phyloP scores from a whole-genome alignment of 2,113 vertebrate species.

The Limnothrissa miodon region DNA sequence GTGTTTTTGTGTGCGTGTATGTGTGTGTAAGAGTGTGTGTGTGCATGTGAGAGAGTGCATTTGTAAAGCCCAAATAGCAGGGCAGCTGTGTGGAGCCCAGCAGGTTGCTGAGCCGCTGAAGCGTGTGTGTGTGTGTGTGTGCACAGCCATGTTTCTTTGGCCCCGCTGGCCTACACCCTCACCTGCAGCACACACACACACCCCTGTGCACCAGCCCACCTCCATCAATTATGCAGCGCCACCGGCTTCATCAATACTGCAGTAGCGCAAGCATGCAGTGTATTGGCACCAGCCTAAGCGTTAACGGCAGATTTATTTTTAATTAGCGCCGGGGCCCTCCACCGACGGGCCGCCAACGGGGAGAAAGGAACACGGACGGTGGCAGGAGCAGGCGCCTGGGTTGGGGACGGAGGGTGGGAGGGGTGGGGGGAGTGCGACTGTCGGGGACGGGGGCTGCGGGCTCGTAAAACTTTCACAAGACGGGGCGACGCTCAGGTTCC shows the following conservation, averaged over 20 bases:
- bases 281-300: slow-evolving; percentile 72
- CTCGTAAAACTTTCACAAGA: slow-evolving; percentile 26
- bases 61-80: slow-evolving; percentile 38
- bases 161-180: slow-evolving; percentile 62
- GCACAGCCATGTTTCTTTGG: slow-evolving; percentile 50
- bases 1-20: slow-evolving; percentile 28
- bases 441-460: slow-evolving; percentile 21
- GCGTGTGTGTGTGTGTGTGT: too few species aligned
- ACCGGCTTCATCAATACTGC: slow-evolving; percentile 75
- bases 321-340: slow-evolving; percentile 65
- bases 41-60: slow-evolving; percentile 48
- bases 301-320: slow-evolving; percentile 81
- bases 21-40: slow-evolving; percentile 42
- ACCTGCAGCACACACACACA: slow-evolving; percentile 59
- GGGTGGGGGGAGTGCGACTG: slow-evolving; percentile 31
- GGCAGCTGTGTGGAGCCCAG: not conserved
- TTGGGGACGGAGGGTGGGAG: not conserved
- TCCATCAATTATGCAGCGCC: slow-evolving; percentile 75
- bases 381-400: not conserved
- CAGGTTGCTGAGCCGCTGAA: slow-evolving; percentile 30
- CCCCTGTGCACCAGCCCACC: not conserved
- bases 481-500: not conserved
- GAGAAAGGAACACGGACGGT: not conserved
- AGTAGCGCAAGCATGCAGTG: slow-evolving; percentile 75
- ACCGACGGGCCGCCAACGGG: slow-evolving; percentile 18